Evolutionary conservation across 2,113 vertebrate species (phyloP), one percentile per base, ranked within the genome.

Genomic region (Thunnus thynnus): DNA sequence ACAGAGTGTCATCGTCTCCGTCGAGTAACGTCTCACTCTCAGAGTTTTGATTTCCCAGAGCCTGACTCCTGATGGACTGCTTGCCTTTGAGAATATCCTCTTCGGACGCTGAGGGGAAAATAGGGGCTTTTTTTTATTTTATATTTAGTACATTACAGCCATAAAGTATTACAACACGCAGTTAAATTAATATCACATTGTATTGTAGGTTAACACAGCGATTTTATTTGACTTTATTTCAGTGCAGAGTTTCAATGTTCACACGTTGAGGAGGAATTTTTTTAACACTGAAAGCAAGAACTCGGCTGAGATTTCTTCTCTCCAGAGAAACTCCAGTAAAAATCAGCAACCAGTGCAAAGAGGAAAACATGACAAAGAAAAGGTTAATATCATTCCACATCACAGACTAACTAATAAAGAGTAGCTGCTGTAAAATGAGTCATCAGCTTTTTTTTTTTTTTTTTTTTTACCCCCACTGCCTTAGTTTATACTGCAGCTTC

Each of bases 61-160:
- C 95, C 86, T 97, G 97, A 86, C 96, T 95, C 90, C 94, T 96
- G 96, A 99, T 98, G 91, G 97, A 97, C 94, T 97, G 97, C 86
- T 97, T 97, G 88, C 97, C 96, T 96, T 97, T 99, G 82, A 97
- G 96, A 82, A 98, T 93, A 86, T 99, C 97, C 86, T 99, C 98
- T 82, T 97, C 96, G 0, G 96, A 94, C 81, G 95, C 98, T 99
- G 94, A 72, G 95, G 93, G 56, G 72, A 20, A 56, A 41, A 46
- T 25, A 64, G 52, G 47, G 58, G 16, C 2, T 70, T 83, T 61
- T 61, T 64, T 61, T 61, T 64, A 52, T 86, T 77, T 66, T 22
- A 63, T 30, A 32, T 64, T 66, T 62, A 20, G 51, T 44, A 44
- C n/a, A 71, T 69, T 20, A 58, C 20, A 46, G 47, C 14, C 44